These are phyloP conservation scores for Apostichopus parvimensis DNA, from an alignment of 35 echinoderm and acorn worm species.

Conservation along the genomic window DNA sequence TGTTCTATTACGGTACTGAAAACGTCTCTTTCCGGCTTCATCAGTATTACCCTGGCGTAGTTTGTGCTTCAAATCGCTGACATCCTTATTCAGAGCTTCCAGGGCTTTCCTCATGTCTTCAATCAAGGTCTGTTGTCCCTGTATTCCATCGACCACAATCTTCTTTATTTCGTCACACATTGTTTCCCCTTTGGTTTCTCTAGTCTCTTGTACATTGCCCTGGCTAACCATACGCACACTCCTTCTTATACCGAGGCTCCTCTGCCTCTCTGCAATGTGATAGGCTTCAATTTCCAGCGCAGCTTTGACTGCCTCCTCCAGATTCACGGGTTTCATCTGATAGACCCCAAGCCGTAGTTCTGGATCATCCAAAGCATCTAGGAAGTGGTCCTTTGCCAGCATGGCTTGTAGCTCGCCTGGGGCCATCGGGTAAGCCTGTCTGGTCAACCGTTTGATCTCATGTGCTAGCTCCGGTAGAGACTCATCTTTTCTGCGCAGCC, in stretches of 20 bases:
- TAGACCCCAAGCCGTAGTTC: slow-evolving; percentile 5
- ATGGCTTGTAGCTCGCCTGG: background rate
- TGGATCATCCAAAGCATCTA: slow-evolving; percentile 31
- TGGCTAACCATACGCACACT: background rate
- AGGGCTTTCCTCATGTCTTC: background rate
- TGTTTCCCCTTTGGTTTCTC: background rate
- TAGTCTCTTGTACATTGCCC: background rate
- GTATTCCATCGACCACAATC: background rate
- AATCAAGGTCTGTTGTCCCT: background rate
- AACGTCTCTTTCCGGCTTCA: background rate
- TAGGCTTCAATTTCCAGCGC: slow-evolving; percentile 24
- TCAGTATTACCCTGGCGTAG: background rate
- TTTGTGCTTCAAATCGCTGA: background rate
- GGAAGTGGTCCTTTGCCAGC: slow-evolving; percentile 28
- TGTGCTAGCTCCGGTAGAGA: slow-evolving; percentile 31
- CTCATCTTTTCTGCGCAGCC: slow-evolving; percentile 2
- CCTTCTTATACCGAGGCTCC: background rate
- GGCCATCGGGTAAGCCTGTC: background rate
- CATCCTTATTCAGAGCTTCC: background rate
- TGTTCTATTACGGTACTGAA: background rate
- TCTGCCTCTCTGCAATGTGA: slow-evolving; percentile 6
- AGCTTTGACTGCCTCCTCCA: slow-evolving; percentile 28
- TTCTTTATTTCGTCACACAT: background rate
- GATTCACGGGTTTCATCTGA: background rate
- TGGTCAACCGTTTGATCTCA: background rate